A percentile compares a stretch with the other conserved stretches of the same genome.
Conservation (phyloP, 2,797 vertebrate species). For the Megaceryle alcyon region DNA sequence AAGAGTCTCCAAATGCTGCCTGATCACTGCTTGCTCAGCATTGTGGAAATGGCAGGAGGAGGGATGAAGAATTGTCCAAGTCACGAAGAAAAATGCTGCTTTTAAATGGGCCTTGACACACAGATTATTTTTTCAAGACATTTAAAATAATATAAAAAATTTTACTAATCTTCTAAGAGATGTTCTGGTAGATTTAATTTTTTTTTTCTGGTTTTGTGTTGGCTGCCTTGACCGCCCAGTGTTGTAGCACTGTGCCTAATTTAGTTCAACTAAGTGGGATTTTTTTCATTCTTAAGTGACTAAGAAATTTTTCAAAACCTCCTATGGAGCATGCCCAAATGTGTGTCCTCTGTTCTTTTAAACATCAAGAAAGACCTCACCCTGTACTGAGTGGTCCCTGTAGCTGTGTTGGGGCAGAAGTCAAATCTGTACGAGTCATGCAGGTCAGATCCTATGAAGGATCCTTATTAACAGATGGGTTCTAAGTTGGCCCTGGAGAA, state of each 20-base stretch:
- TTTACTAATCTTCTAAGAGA: not conserved
- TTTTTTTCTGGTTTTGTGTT: not conserved
- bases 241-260: not conserved
- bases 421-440: not conserved
- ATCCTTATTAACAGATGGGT: not conserved
- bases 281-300: not conserved
- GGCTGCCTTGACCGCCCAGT: not conserved
- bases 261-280: not conserved
- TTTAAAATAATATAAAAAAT: not conserved
- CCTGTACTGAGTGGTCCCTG: not conserved
- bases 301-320: not conserved
- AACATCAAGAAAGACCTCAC: not conserved
- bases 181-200: not conserved
- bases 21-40: not conserved
- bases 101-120: not conserved
- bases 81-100: not conserved
- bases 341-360: not conserved
- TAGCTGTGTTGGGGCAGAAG: not conserved
- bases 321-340: not conserved
- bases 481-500: not conserved
- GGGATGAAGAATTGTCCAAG: not conserved
- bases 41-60: not conserved
- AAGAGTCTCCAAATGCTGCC: not conserved
- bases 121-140: not conserved
- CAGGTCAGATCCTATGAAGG: not conserved